Evolutionary conservation across 2,888 invertebrate genomes (phyloP).

Genomic region (Plemyria rubiginata): DNA sequence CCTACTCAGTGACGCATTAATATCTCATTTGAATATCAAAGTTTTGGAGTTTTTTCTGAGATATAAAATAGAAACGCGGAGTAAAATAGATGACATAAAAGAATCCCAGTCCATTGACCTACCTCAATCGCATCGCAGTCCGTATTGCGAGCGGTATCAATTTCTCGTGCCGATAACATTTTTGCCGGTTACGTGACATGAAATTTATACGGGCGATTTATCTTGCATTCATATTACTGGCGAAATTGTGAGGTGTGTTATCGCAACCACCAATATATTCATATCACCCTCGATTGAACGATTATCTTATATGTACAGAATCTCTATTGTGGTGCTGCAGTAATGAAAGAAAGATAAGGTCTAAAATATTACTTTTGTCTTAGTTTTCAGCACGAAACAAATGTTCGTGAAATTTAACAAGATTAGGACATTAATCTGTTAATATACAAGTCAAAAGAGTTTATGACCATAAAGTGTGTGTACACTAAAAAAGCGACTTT

Average conservation of each 20-base stretch:
- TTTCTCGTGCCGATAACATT: slow-evolving; percentile 79
- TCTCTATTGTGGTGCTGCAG: not conserved
- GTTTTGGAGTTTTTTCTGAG: not conserved
- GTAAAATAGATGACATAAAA: not conserved
- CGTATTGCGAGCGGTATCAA: slow-evolving; percentile 70
- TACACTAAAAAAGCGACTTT: too few relatives aligned
- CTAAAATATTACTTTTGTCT: not conserved
- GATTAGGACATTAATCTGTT: too few relatives aligned
- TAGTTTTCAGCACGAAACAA: not conserved
- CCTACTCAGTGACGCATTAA: not conserved
- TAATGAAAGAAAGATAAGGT: not conserved
- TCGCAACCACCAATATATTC: slow-evolving; percentile 66
- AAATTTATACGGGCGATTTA: slow-evolving; percentile 82
- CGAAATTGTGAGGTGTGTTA: slow-evolving; percentile 78
- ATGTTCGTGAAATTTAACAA: too few relatives aligned
- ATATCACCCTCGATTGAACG: slow-evolving; percentile 62
- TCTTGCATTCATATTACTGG: slow-evolving; percentile 79
- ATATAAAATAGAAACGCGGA: slow-evolving; percentile 4
- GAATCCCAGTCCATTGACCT: slow-evolving; percentile 61
- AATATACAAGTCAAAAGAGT: too few relatives aligned
- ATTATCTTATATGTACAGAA: slow-evolving; percentile 27
- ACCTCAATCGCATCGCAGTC: slow-evolving; percentile 60
- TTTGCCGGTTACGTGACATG: slow-evolving; percentile 81
- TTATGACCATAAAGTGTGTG: too few relatives aligned
- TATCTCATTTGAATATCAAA: not conserved